These are phyloP conservation scores for Metaphire vulgaris DNA, from an alignment of 1,140 invertebrate species.

Conservation along the genomic window DNA sequence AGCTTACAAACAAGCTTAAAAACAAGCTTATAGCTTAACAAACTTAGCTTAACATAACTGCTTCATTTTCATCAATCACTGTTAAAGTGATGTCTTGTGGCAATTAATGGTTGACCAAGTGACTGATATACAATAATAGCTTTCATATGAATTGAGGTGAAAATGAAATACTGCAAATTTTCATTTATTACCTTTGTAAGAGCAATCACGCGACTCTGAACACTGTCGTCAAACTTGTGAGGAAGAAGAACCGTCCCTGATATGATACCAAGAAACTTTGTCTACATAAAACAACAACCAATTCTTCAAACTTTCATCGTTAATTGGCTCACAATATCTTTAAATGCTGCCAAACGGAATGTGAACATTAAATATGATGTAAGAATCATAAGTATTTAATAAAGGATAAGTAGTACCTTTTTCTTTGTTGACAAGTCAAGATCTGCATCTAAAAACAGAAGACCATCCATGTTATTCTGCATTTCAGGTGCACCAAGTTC, in stretches of 20 bases:
- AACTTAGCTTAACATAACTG: no score
- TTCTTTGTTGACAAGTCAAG: constrained; percentile 29
- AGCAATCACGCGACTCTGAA: constrained; percentile 21
- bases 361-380: no score
- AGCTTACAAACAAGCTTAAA: no score
- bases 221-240: constrained; percentile 22
- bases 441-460: constrained; percentile 14
- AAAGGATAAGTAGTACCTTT: constrained; percentile 22
- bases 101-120: no score
- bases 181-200: constrained; percentile 28
- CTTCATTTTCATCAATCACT: no score
- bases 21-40: no score
- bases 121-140: no score
- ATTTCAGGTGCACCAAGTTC: constrained; percentile 27
- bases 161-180: no score
- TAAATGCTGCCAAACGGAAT: neutral
- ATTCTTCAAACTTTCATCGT: no score
- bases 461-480: constrained; percentile 21
- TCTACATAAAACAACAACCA: constrained; percentile 20
- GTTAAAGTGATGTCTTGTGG: no score
- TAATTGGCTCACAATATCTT: neutral
- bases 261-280: constrained; percentile 24
- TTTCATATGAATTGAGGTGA: no score
- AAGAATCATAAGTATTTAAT: no score
- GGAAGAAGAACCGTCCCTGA: constrained; percentile 22